These are phyloP conservation scores for Dromococcyx pavoninus DNA, from an alignment of 2,797 vertebrate species.

Conservation along the genomic window DNA sequence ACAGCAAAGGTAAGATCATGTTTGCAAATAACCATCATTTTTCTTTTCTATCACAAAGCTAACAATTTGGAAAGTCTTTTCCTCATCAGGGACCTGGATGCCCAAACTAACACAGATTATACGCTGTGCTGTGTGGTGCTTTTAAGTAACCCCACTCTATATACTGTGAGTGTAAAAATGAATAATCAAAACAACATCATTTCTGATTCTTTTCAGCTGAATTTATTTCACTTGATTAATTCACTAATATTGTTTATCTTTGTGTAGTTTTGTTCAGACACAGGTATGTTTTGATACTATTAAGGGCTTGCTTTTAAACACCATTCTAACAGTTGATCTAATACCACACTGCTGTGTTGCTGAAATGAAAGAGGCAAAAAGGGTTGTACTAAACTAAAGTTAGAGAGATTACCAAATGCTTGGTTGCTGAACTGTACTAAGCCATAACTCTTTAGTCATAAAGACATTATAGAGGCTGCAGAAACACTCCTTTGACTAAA, in stretches of 20 bases:
- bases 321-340: neutral
- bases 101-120: neutral
- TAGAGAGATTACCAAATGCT: neutral
- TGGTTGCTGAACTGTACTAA: neutral
- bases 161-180: neutral
- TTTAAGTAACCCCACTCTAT: neutral
- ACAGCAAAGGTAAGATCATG: conserved; percentile 81
- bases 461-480: neutral
- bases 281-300: neutral
- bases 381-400: neutral
- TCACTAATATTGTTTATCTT: neutral
- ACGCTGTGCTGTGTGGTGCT: neutral
- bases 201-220: neutral
- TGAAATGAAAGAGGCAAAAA: neutral
- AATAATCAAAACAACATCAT: neutral
- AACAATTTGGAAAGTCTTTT: neutral
- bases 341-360: neutral
- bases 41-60: neutral
- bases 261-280: neutral
- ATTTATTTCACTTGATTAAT: neutral
- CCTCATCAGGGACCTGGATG: neutral
- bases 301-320: neutral
- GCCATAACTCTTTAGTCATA: neutral
- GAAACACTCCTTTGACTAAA: neutral
- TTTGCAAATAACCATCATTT: neutral